Conservation (phyloP, 2,888 invertebrate species). For the Apodemia mormo region DNA sequence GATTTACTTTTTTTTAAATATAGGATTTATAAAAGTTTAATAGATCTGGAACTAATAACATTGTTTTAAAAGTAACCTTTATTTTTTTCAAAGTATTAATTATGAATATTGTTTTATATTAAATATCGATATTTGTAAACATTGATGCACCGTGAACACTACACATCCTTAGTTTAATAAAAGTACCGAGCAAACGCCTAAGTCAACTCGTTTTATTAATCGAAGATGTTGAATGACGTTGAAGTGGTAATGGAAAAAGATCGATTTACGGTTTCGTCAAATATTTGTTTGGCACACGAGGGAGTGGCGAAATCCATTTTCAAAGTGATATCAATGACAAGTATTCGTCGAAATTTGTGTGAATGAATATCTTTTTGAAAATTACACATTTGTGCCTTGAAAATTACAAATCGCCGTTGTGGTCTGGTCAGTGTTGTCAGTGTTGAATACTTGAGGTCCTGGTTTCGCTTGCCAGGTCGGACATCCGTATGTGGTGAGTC, state of each 20-base stretch:
- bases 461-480: no score
- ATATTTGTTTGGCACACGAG: constrained; percentile 4
- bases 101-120: not conserved
- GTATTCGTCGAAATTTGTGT: not conserved
- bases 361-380: no score
- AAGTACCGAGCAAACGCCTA: not conserved
- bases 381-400: no score
- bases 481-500: no score
- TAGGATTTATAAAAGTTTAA: no score
- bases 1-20: no score
- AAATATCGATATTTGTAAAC: not conserved
- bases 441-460: no score
- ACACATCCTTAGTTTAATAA: constrained; percentile 1
- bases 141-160: not conserved
- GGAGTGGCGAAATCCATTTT: not conserved
- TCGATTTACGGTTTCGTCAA: constrained; percentile 15
- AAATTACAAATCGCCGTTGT: no score
- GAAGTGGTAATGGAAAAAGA: constrained; percentile 11
- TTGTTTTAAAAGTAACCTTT: no score
- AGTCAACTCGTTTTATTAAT: not conserved
- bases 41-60: no score
- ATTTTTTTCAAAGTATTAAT: not conserved
- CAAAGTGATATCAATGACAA: not conserved
- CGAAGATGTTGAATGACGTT: constrained; percentile 13
- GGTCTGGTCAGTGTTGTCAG: no score